Conservation (phyloP, 1,140 invertebrate species). For the Heterodera schachtii region DNA sequence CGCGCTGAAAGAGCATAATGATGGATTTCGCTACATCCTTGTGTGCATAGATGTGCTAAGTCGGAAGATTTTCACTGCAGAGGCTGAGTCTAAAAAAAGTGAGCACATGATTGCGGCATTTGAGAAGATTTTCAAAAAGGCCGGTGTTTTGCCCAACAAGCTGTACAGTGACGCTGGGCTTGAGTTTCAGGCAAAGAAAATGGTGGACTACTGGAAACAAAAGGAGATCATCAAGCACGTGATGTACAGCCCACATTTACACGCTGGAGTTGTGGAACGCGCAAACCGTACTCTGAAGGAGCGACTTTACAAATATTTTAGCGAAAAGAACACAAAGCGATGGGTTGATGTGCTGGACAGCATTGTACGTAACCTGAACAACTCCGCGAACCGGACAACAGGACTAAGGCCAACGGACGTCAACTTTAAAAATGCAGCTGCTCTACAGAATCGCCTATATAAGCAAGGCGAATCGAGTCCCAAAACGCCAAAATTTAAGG, state of each 20-base stretch:
- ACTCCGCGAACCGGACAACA: not conserved
- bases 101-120: slow-evolving; percentile 27
- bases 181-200: slow-evolving; percentile 1
- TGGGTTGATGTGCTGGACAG: not conserved
- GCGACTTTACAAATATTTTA: not conserved
- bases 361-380: not conserved
- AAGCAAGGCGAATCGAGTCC: not conserved
- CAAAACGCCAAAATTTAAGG: not conserved
- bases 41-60: slow-evolving; percentile 41
- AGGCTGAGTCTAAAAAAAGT: slow-evolving; percentile 30
- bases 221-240: not conserved
- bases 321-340: not conserved
- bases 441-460: not conserved
- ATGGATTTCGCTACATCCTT: slow-evolving; percentile 32
- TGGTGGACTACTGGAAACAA: not conserved
- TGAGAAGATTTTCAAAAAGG: not conserved
- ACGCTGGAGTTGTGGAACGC: not conserved
- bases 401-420: not conserved
- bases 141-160: not conserved
- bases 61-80: slow-evolving; percentile 32
- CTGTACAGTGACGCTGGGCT: not conserved
- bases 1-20: slow-evolving; percentile 14
- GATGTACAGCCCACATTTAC: not conserved
- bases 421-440: not conserved
- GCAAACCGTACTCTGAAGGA: not conserved